Conservation (phyloP, 1,140 invertebrate genomes). For the Orius laevigatus region DNA sequence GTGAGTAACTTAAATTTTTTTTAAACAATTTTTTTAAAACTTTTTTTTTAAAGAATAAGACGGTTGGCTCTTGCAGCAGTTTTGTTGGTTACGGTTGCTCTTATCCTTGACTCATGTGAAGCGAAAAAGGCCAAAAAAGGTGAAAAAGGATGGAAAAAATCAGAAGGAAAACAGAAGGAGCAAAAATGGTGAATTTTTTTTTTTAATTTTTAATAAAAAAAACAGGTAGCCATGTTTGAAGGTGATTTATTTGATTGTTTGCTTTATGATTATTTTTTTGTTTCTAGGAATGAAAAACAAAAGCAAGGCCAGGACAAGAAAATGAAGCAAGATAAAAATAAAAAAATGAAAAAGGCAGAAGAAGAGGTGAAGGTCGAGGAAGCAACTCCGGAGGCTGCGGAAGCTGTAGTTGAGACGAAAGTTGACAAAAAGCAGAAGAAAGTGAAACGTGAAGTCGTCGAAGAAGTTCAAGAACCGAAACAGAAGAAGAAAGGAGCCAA, state of each 20-base stretch:
- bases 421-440: no score
- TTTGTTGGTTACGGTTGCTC: slow-evolving; percentile 3
- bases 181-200: not conserved
- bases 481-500: no score
- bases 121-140: not conserved
- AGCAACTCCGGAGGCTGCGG: no score
- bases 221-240: not conserved
- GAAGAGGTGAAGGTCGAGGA: no score
- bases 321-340: no score
- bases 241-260: not conserved
- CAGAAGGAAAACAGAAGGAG: not conserved
- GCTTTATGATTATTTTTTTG: no score
- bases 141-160: slow-evolving; percentile 1
- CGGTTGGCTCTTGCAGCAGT: not conserved
- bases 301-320: no score
- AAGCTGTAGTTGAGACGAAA: no score
- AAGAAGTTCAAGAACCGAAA: no score
- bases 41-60: slow-evolving; percentile 2
- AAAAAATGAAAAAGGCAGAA: no score
- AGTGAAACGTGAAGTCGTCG: no score
- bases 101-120: slow-evolving; percentile 2
- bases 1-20: not conserved
- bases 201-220: not conserved
- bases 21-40: not conserved
- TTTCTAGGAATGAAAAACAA: no score